These are phyloP conservation scores for Galerucella nymphaeae DNA, from an alignment of 2,888 invertebrate species.

Conservation along the genomic window DNA sequence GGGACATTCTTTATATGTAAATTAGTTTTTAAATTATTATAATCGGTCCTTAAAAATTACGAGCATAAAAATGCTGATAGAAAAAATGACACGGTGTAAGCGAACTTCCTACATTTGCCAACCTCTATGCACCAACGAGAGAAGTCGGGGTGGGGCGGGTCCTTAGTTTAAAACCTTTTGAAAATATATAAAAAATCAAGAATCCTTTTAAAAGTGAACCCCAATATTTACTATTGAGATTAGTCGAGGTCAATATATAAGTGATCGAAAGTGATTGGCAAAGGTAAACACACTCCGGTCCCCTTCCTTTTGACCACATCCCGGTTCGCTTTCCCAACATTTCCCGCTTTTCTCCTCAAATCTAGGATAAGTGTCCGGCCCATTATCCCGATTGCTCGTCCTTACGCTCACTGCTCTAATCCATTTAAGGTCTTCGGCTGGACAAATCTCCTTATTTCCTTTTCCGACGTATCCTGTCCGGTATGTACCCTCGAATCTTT, in stretches of 20 bases:
- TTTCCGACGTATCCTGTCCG: constrained; percentile 25
- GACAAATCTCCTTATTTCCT: constrained; percentile 48
- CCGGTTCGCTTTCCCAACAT: constrained; percentile 49
- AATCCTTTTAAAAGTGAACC: constrained; percentile 7
- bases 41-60: too few species aligned
- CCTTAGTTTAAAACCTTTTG: neutral
- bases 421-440: constrained; percentile 57
- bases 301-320: constrained; percentile 53
- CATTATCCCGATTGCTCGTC: constrained; percentile 66
- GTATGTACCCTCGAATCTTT: constrained; percentile 24
- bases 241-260: constrained; percentile 19
- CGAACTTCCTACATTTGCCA: too few species aligned
- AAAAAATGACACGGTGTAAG: too few species aligned
- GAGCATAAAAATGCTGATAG: too few species aligned
- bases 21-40: too few species aligned
- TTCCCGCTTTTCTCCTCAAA: constrained; percentile 49
- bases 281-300: constrained; percentile 56
- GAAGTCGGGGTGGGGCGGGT: too few species aligned
- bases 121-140: too few species aligned
- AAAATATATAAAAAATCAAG: neutral
- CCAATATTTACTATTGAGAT: constrained; percentile 18
- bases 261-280: constrained; percentile 55
- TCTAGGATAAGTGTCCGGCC: constrained; percentile 64
- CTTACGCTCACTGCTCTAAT: constrained; percentile 62
- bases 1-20: too few species aligned